A percentile compares a stretch with the other conserved stretches of the same genome.
phyloP scores from a whole-genome alignment of 2,888 invertebrate species.

The Smittia aterrima region DNA sequence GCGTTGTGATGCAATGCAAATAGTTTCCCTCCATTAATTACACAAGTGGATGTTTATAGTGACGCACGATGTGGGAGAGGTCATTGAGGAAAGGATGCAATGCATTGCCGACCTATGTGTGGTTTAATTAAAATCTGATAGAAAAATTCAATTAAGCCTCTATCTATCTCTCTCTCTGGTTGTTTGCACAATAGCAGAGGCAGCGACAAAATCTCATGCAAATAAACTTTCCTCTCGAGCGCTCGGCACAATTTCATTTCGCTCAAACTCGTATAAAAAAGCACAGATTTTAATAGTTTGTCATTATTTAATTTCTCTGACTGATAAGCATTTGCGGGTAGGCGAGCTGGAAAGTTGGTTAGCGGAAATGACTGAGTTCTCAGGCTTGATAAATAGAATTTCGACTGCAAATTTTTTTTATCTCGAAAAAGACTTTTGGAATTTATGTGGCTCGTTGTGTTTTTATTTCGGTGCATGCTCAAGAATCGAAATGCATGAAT shows the following conservation, averaged over 20 bases:
- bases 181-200: not conserved
- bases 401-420: not conserved
- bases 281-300: not conserved
- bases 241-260: not conserved
- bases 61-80: conserved; percentile 10
- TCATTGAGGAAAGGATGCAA: not conserved
- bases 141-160: conserved; percentile 37
- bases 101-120: not conserved
- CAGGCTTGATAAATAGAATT: conserved; percentile 12
- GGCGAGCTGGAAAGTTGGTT: not conserved
- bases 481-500: not conserved
- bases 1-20: conserved; percentile 11
- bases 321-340: not conserved
- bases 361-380: not conserved
- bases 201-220: conserved; percentile 9
- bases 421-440: conserved; percentile 6
- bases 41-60: not conserved
- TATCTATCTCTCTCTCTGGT: too few species aligned
- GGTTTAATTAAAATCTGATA: conserved; percentile 39
- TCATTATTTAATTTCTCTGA: not conserved
- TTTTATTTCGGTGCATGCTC: not conserved
- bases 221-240: conserved; percentile 1
- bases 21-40: not conserved
- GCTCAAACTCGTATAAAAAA: not conserved
- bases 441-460: conserved; percentile 16